These are phyloP conservation scores for Cenopis cana DNA, from an alignment of 2,888 invertebrate genomes.

Conservation along the genomic window DNA sequence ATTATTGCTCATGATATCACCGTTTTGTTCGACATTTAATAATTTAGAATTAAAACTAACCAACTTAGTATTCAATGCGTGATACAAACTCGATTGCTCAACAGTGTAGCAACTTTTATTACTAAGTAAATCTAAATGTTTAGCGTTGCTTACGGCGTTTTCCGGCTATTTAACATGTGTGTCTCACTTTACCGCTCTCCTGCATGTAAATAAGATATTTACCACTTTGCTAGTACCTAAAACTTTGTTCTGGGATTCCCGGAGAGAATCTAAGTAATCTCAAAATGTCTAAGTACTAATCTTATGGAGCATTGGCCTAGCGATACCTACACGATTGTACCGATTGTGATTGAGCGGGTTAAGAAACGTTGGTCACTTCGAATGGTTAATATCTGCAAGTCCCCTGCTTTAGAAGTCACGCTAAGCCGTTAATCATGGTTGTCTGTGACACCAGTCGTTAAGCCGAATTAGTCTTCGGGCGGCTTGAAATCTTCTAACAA, in stretches of 20 bases:
- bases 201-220: conserved; percentile 16
- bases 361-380: too few relatives aligned
- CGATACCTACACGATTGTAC: too few relatives aligned
- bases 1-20: neutral
- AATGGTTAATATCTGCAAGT: too few relatives aligned
- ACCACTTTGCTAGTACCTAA: conserved; percentile 3
- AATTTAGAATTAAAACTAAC: neutral
- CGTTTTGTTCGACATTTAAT: neutral
- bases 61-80: neutral
- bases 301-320: too few relatives aligned
- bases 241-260: conserved; percentile 15
- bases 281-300: too few relatives aligned
- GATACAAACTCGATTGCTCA: neutral
- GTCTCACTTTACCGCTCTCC: conserved; percentile 1
- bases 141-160: neutral
- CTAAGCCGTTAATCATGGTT: too few relatives aligned
- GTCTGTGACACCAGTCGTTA: too few relatives aligned
- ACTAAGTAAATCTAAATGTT: neutral
- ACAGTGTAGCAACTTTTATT: neutral
- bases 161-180: conserved; percentile 16
- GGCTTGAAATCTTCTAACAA: too few relatives aligned
- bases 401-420: too few relatives aligned
- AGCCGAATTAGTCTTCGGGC: too few relatives aligned
- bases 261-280: conserved; percentile 1
- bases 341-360: too few relatives aligned